Evolutionary conservation across 2,113 vertebrate species (phyloP).

Genomic region (Eolophus roseicapilla): DNA sequence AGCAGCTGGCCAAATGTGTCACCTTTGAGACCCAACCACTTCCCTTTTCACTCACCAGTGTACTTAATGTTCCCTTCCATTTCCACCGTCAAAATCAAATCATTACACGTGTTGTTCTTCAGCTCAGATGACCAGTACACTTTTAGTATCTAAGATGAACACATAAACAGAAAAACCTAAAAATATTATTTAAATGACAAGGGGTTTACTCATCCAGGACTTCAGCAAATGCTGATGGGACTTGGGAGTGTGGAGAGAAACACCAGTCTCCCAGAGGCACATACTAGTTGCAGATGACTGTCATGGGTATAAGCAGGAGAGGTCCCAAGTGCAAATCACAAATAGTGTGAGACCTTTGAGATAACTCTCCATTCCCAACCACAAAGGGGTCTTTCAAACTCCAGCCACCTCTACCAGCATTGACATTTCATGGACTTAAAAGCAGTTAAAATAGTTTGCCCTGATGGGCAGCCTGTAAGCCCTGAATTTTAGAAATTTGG

Average conservation of each 20-base stretch:
- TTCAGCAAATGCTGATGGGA: background rate
- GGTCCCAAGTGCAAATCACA: background rate
- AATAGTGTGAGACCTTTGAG: background rate
- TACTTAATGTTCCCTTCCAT: conserved; percentile 41
- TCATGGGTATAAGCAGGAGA: background rate
- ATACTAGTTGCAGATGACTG: background rate
- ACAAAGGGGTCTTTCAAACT: background rate
- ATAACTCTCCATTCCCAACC: background rate
- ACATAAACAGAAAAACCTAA: background rate
- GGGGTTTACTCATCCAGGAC: background rate
- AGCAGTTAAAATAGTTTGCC: background rate
- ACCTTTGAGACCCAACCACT: background rate
- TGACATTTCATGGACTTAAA: background rate
- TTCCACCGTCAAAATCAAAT: conserved; percentile 73
- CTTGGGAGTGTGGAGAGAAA: background rate
- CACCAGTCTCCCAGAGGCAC: background rate
- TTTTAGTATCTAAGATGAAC: conserved; percentile 72
- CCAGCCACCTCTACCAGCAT: background rate
- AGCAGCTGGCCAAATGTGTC: background rate
- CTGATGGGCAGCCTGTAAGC: background rate
- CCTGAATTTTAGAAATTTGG: background rate
- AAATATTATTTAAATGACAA: background rate
- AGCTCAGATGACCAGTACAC: conserved; percentile 72
- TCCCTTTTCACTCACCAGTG: conserved; percentile 22
- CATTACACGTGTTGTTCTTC: conserved; percentile 39